phyloP scores from a whole-genome alignment of 1,140 invertebrate species.

The Hylaeus anthracinus region DNA sequence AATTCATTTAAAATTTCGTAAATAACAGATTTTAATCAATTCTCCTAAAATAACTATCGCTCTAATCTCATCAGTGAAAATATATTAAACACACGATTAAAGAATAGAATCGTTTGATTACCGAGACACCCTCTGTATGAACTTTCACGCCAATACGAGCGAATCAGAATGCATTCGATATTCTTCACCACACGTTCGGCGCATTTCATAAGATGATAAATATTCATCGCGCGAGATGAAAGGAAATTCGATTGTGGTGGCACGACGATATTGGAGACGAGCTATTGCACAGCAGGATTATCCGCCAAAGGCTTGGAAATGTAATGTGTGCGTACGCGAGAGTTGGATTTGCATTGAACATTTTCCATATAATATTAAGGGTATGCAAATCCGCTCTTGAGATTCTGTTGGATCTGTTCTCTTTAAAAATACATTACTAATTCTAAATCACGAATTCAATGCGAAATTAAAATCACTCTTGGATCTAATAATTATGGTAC shows the following conservation, averaged over 20 bases:
- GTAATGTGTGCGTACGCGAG: background rate
- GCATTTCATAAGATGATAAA: conserved; percentile 41
- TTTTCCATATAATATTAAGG: background rate
- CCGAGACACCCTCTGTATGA: background rate
- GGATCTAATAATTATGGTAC: no score
- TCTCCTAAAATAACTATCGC: no score
- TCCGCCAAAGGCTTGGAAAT: background rate
- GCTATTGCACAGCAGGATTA: background rate
- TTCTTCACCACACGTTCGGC: conserved; percentile 21
- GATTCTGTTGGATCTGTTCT: background rate
- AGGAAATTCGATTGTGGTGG: conserved; percentile 35
- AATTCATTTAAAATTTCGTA: no score
- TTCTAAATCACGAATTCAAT: no score
- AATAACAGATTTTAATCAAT: no score
- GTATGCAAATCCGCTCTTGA: background rate
- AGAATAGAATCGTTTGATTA: no score
- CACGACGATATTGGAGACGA: conserved; percentile 4
- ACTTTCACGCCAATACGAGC: background rate
- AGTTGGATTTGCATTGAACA: conserved; percentile 7
- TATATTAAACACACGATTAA: no score
- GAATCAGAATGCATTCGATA: conserved; percentile 6
- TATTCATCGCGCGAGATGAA: conserved; percentile 38
- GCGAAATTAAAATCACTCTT: no score
- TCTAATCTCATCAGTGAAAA: no score
- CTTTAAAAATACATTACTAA: background rate